Evolutionary conservation across 2,888 invertebrate genomes (phyloP).

Genomic region (Disparrhopalites patrizii): DNA sequence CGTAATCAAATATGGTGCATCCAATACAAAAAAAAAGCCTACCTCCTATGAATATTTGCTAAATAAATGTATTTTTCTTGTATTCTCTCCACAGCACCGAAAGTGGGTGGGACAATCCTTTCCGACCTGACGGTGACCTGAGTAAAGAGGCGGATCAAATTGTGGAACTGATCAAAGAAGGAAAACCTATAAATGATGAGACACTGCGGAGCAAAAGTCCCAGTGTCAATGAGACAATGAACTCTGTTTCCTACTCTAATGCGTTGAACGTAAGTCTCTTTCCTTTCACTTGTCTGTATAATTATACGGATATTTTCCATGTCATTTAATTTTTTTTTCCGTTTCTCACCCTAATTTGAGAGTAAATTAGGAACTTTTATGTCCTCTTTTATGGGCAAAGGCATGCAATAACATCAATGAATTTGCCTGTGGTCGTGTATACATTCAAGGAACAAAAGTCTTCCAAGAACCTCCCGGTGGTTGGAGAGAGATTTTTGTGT

Average conservation of each 20-base stretch:
- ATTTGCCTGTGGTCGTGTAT: too few species aligned
- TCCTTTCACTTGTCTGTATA: not conserved
- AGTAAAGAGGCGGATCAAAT: conserved; percentile 94
- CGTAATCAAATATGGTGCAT: too few species aligned
- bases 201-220: conserved; percentile 48
- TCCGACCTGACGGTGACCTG: conserved; percentile 92
- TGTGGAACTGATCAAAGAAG: conserved; percentile 87
- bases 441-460: too few species aligned
- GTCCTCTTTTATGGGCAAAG: too few species aligned
- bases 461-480: too few species aligned
- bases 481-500: too few species aligned
- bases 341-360: too few species aligned
- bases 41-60: not conserved
- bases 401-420: too few species aligned
- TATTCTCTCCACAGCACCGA: conserved; percentile 77
- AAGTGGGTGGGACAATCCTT: conserved; percentile 96
- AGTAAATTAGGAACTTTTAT: too few species aligned
- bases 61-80: too few species aligned
- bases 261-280: conserved; percentile 42
- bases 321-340: too few species aligned
- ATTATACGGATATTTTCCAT: not conserved
- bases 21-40: too few species aligned
- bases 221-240: conserved; percentile 44
- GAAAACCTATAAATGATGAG: conserved; percentile 67
- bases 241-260: conserved; percentile 39